Conservation (phyloP, 2,113 vertebrate species). For the Orycteropus afer region DNA sequence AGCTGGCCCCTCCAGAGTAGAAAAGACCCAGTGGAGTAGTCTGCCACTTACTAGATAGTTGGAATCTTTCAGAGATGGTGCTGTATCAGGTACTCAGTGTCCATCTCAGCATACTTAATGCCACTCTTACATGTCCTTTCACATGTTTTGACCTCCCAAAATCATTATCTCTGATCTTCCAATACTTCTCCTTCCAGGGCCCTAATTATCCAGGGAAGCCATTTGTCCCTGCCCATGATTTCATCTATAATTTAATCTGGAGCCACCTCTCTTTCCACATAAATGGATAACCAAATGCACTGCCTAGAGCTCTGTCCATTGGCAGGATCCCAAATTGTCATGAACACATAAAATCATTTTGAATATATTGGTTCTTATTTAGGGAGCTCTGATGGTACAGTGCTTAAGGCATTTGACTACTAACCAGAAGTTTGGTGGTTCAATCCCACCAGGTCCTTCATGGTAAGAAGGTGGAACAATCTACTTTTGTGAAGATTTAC, state of each 20-base stretch:
- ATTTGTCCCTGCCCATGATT: background rate
- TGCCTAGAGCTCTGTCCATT: background rate
- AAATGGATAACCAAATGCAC: too few relatives aligned
- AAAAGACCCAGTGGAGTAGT: background rate
- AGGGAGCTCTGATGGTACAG: too few relatives aligned
- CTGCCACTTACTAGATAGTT: background rate
- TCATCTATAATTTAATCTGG: background rate
- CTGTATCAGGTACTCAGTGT: background rate
- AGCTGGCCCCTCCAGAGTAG: background rate
- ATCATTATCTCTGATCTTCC: background rate
- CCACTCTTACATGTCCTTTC: background rate
- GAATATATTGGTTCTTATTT: background rate
- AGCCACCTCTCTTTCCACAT: background rate
- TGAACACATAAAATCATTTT: background rate
- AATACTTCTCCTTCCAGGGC: background rate
- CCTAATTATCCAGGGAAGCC: background rate
- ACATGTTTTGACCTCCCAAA: background rate
- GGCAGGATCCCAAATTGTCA: background rate
- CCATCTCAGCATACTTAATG: background rate
- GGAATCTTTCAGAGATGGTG: background rate
- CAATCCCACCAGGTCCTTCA: too few relatives aligned
- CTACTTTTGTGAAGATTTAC: too few relatives aligned
- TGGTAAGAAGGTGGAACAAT: too few relatives aligned
- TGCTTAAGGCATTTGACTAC: too few relatives aligned
- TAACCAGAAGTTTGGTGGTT: too few relatives aligned